phyloP scores from a whole-genome alignment of 1,140 invertebrate species.

The Rhagoletis zephyria region DNA sequence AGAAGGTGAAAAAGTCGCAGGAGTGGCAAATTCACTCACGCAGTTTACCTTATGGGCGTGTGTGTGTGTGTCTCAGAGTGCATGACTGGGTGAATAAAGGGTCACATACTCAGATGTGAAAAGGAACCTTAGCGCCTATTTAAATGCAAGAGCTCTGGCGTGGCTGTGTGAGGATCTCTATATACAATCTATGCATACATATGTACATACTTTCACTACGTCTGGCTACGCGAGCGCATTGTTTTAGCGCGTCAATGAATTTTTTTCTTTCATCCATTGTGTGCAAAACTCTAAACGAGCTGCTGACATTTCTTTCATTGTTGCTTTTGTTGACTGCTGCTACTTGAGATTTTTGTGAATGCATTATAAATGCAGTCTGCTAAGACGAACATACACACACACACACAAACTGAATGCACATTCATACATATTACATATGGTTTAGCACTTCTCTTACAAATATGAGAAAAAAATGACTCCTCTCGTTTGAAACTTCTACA shows the following conservation, averaged over 20 bases:
- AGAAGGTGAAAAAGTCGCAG: background rate
- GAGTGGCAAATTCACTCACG: background rate
- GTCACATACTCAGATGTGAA: background rate
- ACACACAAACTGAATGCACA: background rate
- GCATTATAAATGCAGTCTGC: conserved; percentile 36
- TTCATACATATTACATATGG: background rate
- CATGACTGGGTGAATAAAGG: background rate
- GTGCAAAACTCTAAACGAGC: too few relatives aligned
- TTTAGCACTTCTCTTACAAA: background rate
- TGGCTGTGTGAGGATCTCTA: background rate
- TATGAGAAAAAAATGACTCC: background rate
- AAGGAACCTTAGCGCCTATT: background rate
- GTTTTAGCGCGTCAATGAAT: conserved; percentile 51
- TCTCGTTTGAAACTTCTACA: background rate
- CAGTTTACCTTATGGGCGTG: background rate
- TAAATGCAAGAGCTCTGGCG: background rate
- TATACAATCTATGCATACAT: background rate
- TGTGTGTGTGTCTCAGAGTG: background rate
- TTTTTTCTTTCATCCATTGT: conserved; percentile 23
- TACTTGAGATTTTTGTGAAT: conserved; percentile 45
- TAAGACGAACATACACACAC: background rate
- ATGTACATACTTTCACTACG: too few relatives aligned
- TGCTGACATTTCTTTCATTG: conserved; percentile 3
- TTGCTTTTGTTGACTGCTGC: conserved; percentile 25
- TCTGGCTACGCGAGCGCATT: background rate